A percentile compares a stretch with the other conserved stretches of the same genome.
Conservation (phyloP, 2,113 vertebrate genomes). For the Hippocampus guttulatus region DNA sequence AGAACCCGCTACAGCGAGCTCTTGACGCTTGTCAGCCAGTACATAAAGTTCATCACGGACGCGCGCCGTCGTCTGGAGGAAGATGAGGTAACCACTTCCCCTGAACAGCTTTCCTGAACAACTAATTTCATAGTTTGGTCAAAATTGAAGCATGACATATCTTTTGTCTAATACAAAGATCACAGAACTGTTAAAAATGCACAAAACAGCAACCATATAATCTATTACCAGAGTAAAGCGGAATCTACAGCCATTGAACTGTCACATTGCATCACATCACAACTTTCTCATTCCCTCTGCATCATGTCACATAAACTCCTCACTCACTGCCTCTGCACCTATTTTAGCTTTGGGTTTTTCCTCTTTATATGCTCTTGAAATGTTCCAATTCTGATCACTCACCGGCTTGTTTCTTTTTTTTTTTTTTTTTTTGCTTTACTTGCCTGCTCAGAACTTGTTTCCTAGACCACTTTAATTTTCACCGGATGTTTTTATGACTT, state of each 20-base stretch:
- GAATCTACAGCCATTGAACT: constrained; percentile 15
- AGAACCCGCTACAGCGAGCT: constrained; percentile 91
- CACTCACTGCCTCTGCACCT: constrained; percentile 2
- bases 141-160: too few relatives aligned
- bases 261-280: constrained; percentile 42
- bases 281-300: constrained; percentile 36
- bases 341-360: constrained; percentile 17
- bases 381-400: constrained; percentile 30
- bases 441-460: constrained; percentile 32
- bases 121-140: not conserved
- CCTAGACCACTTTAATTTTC: constrained; percentile 26
- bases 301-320: not conserved
- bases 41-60: constrained; percentile 87
- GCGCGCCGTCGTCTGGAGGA: constrained; percentile 83
- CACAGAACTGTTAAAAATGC: too few relatives aligned
- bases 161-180: too few relatives aligned
- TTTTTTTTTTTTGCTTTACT: constrained; percentile 23
- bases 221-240: too few relatives aligned
- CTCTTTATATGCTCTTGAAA: constrained; percentile 39
- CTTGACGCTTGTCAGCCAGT: constrained; percentile 86
- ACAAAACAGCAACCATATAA: too few relatives aligned
- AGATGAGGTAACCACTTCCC: constrained; percentile 80
- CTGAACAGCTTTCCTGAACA: not conserved
- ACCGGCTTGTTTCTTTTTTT: constrained; percentile 36
- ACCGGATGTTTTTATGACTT: constrained; percentile 67